Base-by-base conservation (phyloP, 2,113 vertebrate species). In the Psettodes erumei region DNA sequence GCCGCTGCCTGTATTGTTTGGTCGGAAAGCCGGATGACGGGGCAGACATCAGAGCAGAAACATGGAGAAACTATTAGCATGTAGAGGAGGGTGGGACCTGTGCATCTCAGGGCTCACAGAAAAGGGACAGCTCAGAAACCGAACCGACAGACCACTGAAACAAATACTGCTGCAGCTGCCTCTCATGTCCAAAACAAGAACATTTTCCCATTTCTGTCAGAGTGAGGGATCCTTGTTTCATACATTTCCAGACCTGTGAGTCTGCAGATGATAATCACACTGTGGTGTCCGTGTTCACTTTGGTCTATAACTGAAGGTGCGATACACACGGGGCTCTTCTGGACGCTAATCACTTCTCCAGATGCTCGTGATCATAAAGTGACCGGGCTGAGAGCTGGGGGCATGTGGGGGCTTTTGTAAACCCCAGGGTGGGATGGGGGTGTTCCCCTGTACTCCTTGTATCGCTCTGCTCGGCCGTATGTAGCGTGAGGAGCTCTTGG, bases 21-120 rank as follows among this genome's bases (percentile, higher is more conserved):
- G 28, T 71, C 40, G 63, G 63, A 58, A 50, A 64, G 30, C n/a
- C 8, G 2, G 64, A 69, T 43, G 77, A 60, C 28, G 0, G 67
- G 43, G 47, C 65, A 18, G 61, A 79, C 68, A 65, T 60, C 37
- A 72, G 53, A 85, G 19, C 21, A 68, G 85, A 79, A 71, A 75
- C 45, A 40, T 81, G 88, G 84, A 77, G 78, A 88, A 84, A 15
- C 84, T 27, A 86, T 91, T 75, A 83, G n/a, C 27, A 12, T 12
- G 0, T 8, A 4, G 66, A 59, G 40, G 23, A n/a, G 27, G 47
- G 53, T 6, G n/a, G 18, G 54, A 6, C 18, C 12, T 9, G 7
- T 13, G 59, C 30, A 23, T 35, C 63, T 54, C 15, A n/a, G 3
- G 15, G n/a, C 15, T 42, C 23, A 13, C 18, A 53, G 51, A 65